phyloP scores from a whole-genome alignment of 2,888 invertebrate genomes.

The Alentia gelatinosa region DNA sequence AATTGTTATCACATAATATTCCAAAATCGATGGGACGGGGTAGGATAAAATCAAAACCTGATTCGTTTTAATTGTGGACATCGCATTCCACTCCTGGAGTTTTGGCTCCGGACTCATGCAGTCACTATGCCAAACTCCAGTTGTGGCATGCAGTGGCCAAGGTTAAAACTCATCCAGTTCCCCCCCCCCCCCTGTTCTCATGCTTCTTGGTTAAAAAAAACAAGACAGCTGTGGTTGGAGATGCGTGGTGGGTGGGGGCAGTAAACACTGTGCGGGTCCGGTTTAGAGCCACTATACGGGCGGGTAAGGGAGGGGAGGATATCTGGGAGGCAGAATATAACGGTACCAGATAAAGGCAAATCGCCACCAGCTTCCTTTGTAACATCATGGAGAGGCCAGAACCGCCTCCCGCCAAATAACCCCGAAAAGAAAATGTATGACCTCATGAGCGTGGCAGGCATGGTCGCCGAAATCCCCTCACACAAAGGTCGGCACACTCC shows the following conservation, averaged over 20 bases:
- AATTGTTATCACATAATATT: too few relatives aligned
- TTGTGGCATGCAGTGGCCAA: too few relatives aligned
- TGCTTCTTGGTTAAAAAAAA: not conserved
- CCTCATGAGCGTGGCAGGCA: not conserved
- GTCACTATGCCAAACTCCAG: too few relatives aligned
- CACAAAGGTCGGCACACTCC: slow-evolving; percentile 2
- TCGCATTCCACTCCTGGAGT: too few relatives aligned
- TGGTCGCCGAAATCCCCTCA: not conserved
- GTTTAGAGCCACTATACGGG: slow-evolving; percentile 7
- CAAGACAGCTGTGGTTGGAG: not conserved
- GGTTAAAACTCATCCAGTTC: too few relatives aligned
- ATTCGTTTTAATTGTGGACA: too few relatives aligned
- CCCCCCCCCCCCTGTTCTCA: not conserved
- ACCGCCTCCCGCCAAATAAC: slow-evolving; percentile 24
- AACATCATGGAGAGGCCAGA: not conserved
- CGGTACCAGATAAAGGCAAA: not conserved
- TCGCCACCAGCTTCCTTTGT: not conserved
- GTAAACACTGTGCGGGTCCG: not conserved
- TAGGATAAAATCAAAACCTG: too few relatives aligned
- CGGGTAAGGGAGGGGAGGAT: not conserved
- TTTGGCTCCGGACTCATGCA: too few relatives aligned
- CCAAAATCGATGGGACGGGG: too few relatives aligned
- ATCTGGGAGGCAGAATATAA: not conserved
- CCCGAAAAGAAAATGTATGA: slow-evolving; percentile 7
- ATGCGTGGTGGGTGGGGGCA: not conserved